Evolutionary conservation across 35 echinoderm and acorn worm species (phyloP).

Genomic region (Diadema setosum): DNA sequence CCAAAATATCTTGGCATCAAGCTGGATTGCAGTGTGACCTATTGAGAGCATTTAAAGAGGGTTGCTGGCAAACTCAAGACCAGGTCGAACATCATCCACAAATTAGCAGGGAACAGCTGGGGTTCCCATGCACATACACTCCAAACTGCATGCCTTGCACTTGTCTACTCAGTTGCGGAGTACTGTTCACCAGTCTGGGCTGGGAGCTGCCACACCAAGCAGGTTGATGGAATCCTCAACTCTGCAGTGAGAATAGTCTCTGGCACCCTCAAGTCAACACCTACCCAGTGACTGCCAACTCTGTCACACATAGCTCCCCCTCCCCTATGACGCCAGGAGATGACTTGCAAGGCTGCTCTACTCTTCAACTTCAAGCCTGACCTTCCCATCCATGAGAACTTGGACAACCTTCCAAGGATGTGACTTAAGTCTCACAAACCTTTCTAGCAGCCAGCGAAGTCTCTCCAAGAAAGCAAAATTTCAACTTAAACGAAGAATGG

Average conservation of each 20-base stretch:
- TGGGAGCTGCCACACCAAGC: slow-evolving; percentile 2
- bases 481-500: too few species aligned
- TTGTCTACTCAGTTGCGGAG: not conserved
- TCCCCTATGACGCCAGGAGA: not conserved
- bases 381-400: not conserved
- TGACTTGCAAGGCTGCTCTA: not conserved
- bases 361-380: not conserved
- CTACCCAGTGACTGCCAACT: not conserved
- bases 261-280: not conserved
- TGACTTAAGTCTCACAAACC: not conserved
- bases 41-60: not conserved
- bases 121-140: not conserved
- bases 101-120: not conserved
- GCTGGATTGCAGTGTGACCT: not conserved
- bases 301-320: not conserved
- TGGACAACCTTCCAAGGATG: not conserved
- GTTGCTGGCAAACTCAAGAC: not conserved
- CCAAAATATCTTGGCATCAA: not conserved
- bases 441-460: not conserved
- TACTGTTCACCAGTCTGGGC: not conserved
- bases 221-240: not conserved
- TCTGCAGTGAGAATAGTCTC: not conserved
- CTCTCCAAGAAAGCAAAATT: not conserved
- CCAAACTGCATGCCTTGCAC: not conserved
- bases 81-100: not conserved